Evolutionary conservation across 2,797 vertebrate species (phyloP).

Genomic region (Lutjanus campechanus): DNA sequence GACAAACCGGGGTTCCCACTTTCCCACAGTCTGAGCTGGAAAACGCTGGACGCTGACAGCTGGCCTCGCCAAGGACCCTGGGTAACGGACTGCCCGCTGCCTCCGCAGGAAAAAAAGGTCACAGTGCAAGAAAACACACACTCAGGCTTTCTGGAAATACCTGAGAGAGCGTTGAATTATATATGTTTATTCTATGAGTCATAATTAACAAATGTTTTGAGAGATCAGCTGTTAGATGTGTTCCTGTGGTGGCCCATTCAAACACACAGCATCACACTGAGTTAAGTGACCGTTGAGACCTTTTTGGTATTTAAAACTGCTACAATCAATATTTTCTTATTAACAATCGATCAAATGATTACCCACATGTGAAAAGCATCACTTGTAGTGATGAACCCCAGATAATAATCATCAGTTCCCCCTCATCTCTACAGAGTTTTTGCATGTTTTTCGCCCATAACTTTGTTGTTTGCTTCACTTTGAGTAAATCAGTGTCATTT

Average conservation of each 20-base stretch:
- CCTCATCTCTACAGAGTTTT: too few relatives aligned
- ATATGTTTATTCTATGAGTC: not conserved
- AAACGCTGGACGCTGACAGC: slow-evolving; percentile 84
- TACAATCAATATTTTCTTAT: not conserved
- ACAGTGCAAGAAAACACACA: slow-evolving; percentile 64
- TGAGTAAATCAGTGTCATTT: too few relatives aligned
- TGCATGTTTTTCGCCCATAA: too few relatives aligned
- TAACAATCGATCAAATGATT: not conserved
- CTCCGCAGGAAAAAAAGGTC: slow-evolving; percentile 82
- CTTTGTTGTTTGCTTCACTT: too few relatives aligned
- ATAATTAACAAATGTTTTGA: not conserved
- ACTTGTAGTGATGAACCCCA: too few relatives aligned
- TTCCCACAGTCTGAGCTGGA: slow-evolving; percentile 87
- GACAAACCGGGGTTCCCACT: slow-evolving; percentile 73
- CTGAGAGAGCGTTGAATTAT: not conserved
- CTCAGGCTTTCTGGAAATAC: slow-evolving; percentile 5
- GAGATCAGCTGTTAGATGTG: not conserved
- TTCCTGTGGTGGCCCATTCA: too few relatives aligned
- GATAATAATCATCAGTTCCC: too few relatives aligned
- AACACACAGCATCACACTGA: not conserved
- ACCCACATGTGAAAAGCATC: too few relatives aligned
- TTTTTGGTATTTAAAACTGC: not conserved
- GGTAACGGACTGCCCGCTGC: slow-evolving; percentile 73
- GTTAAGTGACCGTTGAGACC: not conserved
- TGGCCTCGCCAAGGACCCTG: slow-evolving; percentile 72